These are phyloP conservation scores for Sprattus sprattus DNA, from an alignment of 2,113 vertebrate genomes.

Conservation along the genomic window DNA sequence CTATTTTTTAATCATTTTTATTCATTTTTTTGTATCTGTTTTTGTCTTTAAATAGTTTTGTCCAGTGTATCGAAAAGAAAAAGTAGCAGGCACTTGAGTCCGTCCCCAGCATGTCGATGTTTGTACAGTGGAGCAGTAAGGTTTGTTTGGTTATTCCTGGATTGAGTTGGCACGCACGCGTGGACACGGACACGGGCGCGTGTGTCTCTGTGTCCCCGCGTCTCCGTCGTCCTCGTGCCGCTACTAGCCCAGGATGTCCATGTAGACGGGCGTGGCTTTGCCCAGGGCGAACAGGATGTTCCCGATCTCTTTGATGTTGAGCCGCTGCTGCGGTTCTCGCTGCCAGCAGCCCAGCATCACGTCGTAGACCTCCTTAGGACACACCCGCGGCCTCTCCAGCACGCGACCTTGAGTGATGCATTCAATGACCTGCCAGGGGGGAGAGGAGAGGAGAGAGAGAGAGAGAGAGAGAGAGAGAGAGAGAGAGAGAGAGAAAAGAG, in stretches of 20 bases:
- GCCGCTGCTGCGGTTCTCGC: slow-evolving; percentile 77
- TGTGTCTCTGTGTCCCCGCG: background rate
- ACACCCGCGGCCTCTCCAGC: slow-evolving; percentile 75
- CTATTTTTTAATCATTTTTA: slow-evolving; percentile 46
- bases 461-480: background rate
- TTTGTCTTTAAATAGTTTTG: slow-evolving; percentile 64
- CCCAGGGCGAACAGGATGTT: slow-evolving; percentile 77
- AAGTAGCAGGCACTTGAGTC: slow-evolving; percentile 83
- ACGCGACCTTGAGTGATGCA: slow-evolving; percentile 79
- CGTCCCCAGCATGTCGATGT: slow-evolving; percentile 74
- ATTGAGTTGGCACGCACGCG: slow-evolving; percentile 49
- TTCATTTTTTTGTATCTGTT: slow-evolving; percentile 40
- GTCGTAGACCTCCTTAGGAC: slow-evolving; percentile 81
- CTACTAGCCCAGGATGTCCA: slow-evolving; percentile 78
- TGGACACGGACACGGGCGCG: background rate
- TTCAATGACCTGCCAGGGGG: slow-evolving; percentile 72
- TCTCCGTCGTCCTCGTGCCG: background rate
- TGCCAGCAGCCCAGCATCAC: slow-evolving; percentile 83
- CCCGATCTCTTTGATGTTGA: slow-evolving; percentile 81
- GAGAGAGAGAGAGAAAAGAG: background rate
- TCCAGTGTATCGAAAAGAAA: slow-evolving; percentile 78
- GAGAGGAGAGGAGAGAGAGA: background rate
- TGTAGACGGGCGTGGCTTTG: slow-evolving; percentile 78
- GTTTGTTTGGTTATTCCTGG: slow-evolving; percentile 77
- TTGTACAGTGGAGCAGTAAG: slow-evolving; percentile 73